These are phyloP conservation scores for Dryadula phaetusa DNA, from an alignment of 2,888 invertebrate genomes.

Conservation along the genomic window DNA sequence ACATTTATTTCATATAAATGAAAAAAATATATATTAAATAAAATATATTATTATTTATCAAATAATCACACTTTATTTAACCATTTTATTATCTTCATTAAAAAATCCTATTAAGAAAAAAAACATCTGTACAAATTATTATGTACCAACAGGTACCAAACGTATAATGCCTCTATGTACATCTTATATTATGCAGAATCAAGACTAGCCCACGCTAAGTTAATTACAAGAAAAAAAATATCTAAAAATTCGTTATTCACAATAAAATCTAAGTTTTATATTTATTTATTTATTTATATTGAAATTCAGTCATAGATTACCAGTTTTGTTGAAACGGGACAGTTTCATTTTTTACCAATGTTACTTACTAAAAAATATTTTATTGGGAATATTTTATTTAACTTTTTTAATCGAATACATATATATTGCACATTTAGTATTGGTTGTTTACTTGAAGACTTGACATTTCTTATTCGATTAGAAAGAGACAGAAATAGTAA, in stretches of 20 bases:
- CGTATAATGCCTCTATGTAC: constrained; percentile 70
- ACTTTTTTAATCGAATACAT: too few relatives aligned
- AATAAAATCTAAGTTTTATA: constrained; percentile 40
- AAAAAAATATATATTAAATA: too few relatives aligned
- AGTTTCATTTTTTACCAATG: too few relatives aligned
- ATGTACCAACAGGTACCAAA: constrained; percentile 64
- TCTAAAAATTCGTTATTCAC: constrained; percentile 78
- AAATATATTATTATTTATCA: too few relatives aligned
- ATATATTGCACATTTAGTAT: too few relatives aligned
- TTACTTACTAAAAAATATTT: too few relatives aligned
- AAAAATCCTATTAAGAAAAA: constrained; percentile 34
- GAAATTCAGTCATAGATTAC: constrained; percentile 30
- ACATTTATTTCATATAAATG: too few relatives aligned
- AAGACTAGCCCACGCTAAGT: constrained; percentile 82
- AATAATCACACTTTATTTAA: constrained; percentile 5
- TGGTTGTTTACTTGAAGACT: too few relatives aligned
- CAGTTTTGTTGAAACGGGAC: constrained; percentile 19
- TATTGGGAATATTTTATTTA: too few relatives aligned
- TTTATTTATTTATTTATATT: constrained; percentile 23
- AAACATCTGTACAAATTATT: constrained; percentile 49
- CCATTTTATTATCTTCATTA: background rate
- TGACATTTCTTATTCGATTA: too few relatives aligned
- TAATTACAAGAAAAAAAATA: constrained; percentile 57
- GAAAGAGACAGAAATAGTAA: too few relatives aligned
- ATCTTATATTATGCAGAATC: constrained; percentile 71